Evolutionary conservation across 2,888 invertebrate species (phyloP), one percentile per base, ranked within the genome.

Genomic region (Lymantria dispar): DNA sequence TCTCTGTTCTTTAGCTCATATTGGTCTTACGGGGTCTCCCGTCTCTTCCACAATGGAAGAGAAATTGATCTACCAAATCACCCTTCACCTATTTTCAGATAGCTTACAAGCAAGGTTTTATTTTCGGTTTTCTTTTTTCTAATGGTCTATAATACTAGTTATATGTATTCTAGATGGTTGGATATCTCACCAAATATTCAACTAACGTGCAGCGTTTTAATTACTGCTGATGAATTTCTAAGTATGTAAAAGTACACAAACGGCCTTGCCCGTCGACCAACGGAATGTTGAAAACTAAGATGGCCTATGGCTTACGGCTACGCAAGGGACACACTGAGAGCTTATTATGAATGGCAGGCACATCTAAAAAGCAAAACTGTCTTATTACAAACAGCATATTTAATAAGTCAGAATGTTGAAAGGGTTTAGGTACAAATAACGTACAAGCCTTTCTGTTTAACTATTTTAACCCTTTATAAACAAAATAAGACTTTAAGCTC

Each of bases 311-410:
- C 64, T 53, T 39, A 54, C 48, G 58, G 64, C 56, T 43, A 55
- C 43, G 50, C 45, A 46, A 33, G 48, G 48, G 43, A 54, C 38
- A 40, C 37, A 43, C 40, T 50, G 45, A 45, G 47, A 45, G 52
- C 46, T 40, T 46, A 45, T 45, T 43, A 54, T 52, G 62, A 61
- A 64, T 54, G 60, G 41, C 47, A 55, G 54, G 52, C 44, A 44
- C 51, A 52, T 53, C 47, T 52, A 52, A 15, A 52, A 56, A 52
- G 65, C 50, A 54, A 54, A 52, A 56, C 49, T 48, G 42, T 54
- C 48, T 48, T 47, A 53, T 47, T 47, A 52, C 65, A 68, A 68
- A 60, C 65, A 54, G 65, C 57, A 64, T 68, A 60, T 62, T 60
- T 54, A 62, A 66, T 64, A 45, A 39, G 50, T 40, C 39, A 50